These are phyloP conservation scores for Pasiphila rectangulata DNA, from an alignment of 2,888 invertebrate species.

Conservation along the genomic window DNA sequence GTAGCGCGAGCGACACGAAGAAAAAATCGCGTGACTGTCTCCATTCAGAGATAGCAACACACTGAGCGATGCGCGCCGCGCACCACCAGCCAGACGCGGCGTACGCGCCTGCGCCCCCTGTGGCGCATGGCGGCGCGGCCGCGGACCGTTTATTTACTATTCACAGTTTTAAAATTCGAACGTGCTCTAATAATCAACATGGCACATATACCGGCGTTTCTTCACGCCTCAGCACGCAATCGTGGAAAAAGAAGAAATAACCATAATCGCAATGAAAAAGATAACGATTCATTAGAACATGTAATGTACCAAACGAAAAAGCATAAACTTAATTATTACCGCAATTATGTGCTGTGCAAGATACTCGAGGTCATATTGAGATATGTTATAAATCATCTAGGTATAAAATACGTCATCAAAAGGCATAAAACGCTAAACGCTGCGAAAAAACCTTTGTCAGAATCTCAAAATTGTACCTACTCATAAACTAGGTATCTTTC, in stretches of 20 bases:
- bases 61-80: constrained; percentile 54
- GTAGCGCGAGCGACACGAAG: constrained; percentile 41
- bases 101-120: constrained; percentile 65
- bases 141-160: constrained; percentile 75
- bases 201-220: constrained; percentile 48
- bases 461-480: no score
- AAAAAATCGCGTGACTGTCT: constrained; percentile 63
- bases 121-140: constrained; percentile 59
- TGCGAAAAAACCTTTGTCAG: no score
- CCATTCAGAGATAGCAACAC: constrained; percentile 66
- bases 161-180: constrained; percentile 71
- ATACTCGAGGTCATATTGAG: no score
- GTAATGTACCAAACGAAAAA: constrained; percentile 24
- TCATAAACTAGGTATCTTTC: no score
- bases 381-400: background rate
- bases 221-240: constrained; percentile 41
- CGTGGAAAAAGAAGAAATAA: constrained; percentile 34
- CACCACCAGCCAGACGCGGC: constrained; percentile 40
- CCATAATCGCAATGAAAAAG: constrained; percentile 31
- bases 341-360: no score
- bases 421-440: background rate
- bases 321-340: no score
- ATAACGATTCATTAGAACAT: constrained; percentile 32
- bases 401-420: background rate
- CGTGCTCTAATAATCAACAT: constrained; percentile 71